A percentile compares a stretch with the other conserved stretches of the same genome.
phyloP scores from a whole-genome alignment of 2,888 invertebrate species.

The Cyrtodaria siliqua region DNA sequence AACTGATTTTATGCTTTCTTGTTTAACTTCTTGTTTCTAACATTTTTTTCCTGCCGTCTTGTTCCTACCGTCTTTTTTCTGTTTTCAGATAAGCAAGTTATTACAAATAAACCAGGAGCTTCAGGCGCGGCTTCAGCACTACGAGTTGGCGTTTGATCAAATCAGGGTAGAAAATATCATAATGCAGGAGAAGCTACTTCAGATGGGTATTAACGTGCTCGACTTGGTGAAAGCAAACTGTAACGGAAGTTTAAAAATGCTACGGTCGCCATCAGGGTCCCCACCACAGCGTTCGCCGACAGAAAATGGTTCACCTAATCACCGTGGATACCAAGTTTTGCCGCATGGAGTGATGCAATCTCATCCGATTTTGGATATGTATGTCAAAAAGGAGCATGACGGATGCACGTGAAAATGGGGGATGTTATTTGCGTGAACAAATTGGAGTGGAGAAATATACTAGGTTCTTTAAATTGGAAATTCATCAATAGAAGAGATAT shows the following conservation, averaged over 20 bases:
- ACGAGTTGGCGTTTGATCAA: slow-evolving; percentile 76
- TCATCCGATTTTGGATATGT: slow-evolving; percentile 36
- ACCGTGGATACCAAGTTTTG: slow-evolving; percentile 35
- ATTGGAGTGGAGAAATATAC: slow-evolving; percentile 37
- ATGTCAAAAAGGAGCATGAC: slow-evolving; percentile 57
- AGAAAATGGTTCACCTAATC: slow-evolving; percentile 38
- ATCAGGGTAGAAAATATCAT: slow-evolving; percentile 72
- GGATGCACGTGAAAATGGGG: slow-evolving; percentile 35
- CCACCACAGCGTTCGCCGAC: slow-evolving; percentile 54
- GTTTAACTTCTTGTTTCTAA: too few species aligned
- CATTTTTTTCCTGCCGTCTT: too few species aligned
- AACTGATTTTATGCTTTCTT: too few species aligned
- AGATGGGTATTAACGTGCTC: slow-evolving; percentile 68
- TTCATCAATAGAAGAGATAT: too few species aligned
- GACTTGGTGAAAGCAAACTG: slow-evolving; percentile 68
- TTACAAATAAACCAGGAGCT: slow-evolving; percentile 72
- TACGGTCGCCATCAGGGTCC: slow-evolving; percentile 48
- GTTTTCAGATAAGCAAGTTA: slow-evolving; percentile 66
- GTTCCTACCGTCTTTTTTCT: too few species aligned
- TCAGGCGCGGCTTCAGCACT: slow-evolving; percentile 70
- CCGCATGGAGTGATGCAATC: slow-evolving; percentile 25
- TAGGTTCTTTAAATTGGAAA: slow-evolving; percentile 64
- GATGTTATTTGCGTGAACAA: background rate
- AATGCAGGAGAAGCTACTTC: slow-evolving; percentile 73
- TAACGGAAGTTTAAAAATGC: slow-evolving; percentile 50